Conservation (phyloP, 2,888 invertebrate species). For the Clepsis dumicolana region DNA sequence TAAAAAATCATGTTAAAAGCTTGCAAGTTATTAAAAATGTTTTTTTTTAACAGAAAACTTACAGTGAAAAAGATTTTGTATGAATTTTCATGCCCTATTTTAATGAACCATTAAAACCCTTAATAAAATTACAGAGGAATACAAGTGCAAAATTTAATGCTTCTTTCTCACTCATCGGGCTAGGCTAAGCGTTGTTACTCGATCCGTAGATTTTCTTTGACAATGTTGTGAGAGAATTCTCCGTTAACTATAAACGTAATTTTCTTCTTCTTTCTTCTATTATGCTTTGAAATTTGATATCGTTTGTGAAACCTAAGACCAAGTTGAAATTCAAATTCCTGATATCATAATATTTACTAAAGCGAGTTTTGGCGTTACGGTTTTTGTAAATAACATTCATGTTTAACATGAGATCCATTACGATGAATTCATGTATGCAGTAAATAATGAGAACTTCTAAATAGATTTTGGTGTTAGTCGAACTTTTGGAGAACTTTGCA, state of each 20-base stretch:
- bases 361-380: constrained; percentile 22
- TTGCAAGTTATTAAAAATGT: too few relatives aligned
- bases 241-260: background rate
- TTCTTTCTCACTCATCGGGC: too few relatives aligned
- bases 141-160: too few relatives aligned
- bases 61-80: too few relatives aligned
- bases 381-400: constrained; percentile 34
- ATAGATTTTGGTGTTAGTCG: constrained; percentile 2
- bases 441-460: background rate
- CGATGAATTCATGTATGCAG: background rate
- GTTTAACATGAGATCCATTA: constrained; percentile 24
- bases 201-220: background rate
- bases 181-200: too few relatives aligned
- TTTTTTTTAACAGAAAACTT: too few relatives aligned
- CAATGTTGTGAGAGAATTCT: constrained; percentile 18
- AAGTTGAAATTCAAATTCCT: constrained; percentile 17
- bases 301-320: constrained; percentile 25
- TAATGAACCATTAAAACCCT: too few relatives aligned
- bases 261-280: constrained; percentile 14
- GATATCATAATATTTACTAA: constrained; percentile 35
- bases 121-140: too few relatives aligned
- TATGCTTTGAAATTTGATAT: constrained; percentile 27
- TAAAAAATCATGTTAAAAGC: too few relatives aligned
- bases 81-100: too few relatives aligned
- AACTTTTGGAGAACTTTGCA: constrained; percentile 13